A percentile compares a stretch with the other conserved stretches of the same genome.
These are phyloP conservation scores for Macrosiphum euphorbiae DNA, from an alignment of 2,888 invertebrate genomes.

Conservation along the genomic window DNA sequence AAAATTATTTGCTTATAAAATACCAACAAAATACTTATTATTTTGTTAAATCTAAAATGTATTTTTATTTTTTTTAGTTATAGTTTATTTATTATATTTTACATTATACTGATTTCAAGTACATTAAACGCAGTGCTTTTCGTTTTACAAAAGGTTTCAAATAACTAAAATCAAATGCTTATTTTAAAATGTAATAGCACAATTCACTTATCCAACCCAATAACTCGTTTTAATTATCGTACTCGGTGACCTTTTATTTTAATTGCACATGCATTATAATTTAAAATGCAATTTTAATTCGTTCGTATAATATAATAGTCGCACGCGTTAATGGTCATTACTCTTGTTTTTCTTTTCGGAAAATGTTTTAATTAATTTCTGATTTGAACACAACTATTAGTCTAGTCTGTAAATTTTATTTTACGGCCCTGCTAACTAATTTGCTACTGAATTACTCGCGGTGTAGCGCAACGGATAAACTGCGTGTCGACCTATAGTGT, in stretches of 20 bases:
- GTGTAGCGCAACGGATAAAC: not conserved
- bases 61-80: not conserved
- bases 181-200: not conserved
- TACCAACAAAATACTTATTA: not conserved
- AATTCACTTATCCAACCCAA: not conserved
- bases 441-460: not conserved
- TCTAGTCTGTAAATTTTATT: not conserved
- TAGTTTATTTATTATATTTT: not conserved
- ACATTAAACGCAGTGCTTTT: not conserved
- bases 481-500: not conserved
- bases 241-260: not conserved
- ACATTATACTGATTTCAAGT: not conserved
- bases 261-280: not conserved
- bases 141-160: not conserved
- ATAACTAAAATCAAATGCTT: not conserved
- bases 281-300: not conserved
- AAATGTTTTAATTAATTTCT: not conserved
- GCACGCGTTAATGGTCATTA: not conserved
- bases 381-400: not conserved
- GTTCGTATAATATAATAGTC: not conserved
- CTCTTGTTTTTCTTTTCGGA: not conserved
- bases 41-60: not conserved
- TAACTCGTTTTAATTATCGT: conserved; percentile 28
- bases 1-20: not conserved
- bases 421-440: not conserved